These are phyloP conservation scores for Mimachlamys varia DNA, from an alignment of 2,888 invertebrate genomes.

Conservation along the genomic window DNA sequence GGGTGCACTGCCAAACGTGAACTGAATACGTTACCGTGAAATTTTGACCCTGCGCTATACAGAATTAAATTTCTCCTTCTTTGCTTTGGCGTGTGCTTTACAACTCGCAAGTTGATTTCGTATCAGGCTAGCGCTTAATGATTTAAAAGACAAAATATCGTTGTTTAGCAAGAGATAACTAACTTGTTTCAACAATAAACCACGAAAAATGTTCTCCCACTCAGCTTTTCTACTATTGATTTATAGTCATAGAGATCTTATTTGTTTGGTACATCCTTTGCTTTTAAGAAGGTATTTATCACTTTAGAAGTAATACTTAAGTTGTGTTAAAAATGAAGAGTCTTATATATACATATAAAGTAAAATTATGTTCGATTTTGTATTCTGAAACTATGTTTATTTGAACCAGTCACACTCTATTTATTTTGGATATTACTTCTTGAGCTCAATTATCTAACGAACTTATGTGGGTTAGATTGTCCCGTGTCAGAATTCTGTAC, in stretches of 20 bases:
- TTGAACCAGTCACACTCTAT: background rate
- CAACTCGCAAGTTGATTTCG: too few species aligned
- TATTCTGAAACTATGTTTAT: background rate
- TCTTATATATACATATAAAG: background rate
- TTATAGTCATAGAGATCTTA: background rate
- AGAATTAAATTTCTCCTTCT: too few species aligned
- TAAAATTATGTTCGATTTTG: background rate
- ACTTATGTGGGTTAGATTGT: background rate
- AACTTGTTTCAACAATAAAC: background rate
- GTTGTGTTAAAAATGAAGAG: background rate
- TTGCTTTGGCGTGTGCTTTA: too few species aligned
- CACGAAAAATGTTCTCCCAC: background rate
- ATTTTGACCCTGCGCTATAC: too few species aligned
- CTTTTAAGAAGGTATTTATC: background rate
- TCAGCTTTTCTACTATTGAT: background rate
- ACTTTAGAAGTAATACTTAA: background rate
- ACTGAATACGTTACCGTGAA: too few species aligned
- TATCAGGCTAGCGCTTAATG: too few species aligned
- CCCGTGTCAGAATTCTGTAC: background rate
- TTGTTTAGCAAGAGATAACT: too few species aligned
- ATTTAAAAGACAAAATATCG: too few species aligned
- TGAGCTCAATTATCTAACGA: background rate
- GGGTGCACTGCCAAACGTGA: too few species aligned
- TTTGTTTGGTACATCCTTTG: background rate
- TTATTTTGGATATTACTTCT: background rate